A percentile compares a stretch with the other conserved stretches of the same genome.
Evolutionary conservation across 2,797 vertebrate species (phyloP).

Genomic region (Emys orbicularis): DNA sequence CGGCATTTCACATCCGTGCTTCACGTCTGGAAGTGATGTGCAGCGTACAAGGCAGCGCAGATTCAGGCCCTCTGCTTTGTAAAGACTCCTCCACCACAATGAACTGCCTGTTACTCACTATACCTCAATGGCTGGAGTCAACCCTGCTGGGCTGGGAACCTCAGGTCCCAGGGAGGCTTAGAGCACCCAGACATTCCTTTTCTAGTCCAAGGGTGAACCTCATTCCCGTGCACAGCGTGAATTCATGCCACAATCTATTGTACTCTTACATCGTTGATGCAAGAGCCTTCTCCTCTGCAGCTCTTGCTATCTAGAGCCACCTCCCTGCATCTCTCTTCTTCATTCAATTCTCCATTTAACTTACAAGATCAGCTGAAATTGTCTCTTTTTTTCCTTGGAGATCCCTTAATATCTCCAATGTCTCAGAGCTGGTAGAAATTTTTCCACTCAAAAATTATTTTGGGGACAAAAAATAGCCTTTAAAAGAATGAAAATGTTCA

Average conservation of each 20-base stretch:
- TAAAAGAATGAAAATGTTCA: background rate
- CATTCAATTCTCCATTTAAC: background rate
- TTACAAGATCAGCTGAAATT: background rate
- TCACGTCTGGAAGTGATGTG: background rate
- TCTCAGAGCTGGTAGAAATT: background rate
- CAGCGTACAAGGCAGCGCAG: background rate
- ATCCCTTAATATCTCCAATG: background rate
- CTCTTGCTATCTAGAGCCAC: background rate
- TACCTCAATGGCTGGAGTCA: background rate
- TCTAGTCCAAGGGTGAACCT: background rate
- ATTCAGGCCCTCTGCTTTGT: background rate
- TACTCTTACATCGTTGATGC: background rate
- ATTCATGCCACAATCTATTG: fast-evolving
- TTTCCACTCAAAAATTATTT: background rate
- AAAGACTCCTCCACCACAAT: background rate
- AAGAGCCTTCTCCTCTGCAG: background rate
- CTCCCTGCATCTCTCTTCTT: background rate
- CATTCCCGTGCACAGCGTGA: fast-evolving
- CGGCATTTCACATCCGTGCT: background rate
- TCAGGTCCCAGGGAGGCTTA: background rate
- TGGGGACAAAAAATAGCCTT: background rate
- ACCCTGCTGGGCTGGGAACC: background rate
- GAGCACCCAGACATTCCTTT: background rate
- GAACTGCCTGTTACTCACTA: background rate
- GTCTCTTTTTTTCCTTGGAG: background rate